Evolutionary conservation across 2,888 invertebrate genomes (phyloP).

Genomic region (Nemapogon koenigi): DNA sequence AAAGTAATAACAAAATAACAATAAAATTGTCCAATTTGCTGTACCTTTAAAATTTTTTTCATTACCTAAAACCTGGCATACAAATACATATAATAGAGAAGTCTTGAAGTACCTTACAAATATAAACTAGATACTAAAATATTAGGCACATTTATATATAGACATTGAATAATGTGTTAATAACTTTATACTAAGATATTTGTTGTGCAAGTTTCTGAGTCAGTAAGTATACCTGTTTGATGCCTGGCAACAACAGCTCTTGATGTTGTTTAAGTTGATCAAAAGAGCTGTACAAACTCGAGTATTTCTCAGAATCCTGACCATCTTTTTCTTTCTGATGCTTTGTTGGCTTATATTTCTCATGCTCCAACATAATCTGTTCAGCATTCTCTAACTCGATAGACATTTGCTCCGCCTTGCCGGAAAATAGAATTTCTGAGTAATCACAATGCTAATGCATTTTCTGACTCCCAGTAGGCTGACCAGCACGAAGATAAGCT

Average conservation of each 20-base stretch:
- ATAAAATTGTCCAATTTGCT: no score
- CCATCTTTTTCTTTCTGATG: constrained; percentile 28
- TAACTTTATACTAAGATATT: no score
- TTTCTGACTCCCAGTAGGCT: constrained; percentile 24
- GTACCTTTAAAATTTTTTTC: no score
- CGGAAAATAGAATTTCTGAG: constrained; percentile 57
- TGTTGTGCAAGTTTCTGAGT: no score
- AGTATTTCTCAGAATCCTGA: constrained; percentile 40
- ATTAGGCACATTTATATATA: no score
- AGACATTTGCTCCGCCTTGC: constrained; percentile 59
- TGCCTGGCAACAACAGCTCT: constrained; percentile 41
- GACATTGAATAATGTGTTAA: no score
- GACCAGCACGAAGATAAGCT: constrained; percentile 31
- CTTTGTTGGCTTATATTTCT: constrained; percentile 36
- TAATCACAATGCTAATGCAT: constrained; percentile 29
- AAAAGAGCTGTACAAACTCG: constrained; percentile 50
- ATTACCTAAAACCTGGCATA: no score
- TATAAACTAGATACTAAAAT: no score
- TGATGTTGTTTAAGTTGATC: constrained; percentile 49
- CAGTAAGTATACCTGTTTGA: constrained; percentile 41
- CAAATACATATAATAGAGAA: no score
- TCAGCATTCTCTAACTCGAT: constrained; percentile 59
- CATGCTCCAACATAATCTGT: constrained; percentile 61
- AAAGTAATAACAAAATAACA: no score
- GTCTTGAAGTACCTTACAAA: no score